Evolutionary conservation across 37 sponge, comb jelly and placozoan genomes (phyloP).

Genomic region (Dysidea cf. avara): DNA sequence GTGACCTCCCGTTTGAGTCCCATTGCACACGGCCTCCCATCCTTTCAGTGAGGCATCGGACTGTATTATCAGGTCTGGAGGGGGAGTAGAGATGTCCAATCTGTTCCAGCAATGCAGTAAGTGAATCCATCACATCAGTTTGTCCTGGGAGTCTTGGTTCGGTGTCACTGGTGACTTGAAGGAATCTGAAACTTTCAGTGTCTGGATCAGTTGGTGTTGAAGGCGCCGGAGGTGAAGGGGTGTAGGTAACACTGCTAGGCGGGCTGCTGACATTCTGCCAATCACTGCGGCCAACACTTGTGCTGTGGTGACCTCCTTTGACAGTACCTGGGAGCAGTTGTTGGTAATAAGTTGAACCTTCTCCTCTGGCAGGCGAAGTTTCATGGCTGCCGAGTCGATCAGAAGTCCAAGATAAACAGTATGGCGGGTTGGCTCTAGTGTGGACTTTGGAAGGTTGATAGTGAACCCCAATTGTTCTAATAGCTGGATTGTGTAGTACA

Average conservation of each 20-base stretch:
- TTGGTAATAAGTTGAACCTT: background rate
- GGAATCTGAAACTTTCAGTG: background rate
- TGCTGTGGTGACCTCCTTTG: background rate
- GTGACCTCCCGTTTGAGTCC: conserved; percentile 20
- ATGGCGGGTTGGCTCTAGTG: background rate
- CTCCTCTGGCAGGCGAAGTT: conserved; percentile 3
- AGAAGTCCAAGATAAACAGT: conserved; percentile 14
- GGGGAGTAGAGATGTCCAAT: background rate
- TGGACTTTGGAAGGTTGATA: background rate
- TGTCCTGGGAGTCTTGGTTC: background rate
- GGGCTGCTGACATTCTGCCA: background rate
- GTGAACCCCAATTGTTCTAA: background rate
- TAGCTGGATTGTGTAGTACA: background rate
- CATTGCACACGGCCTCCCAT: conserved; percentile 39
- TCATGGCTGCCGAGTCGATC: conserved; percentile 8
- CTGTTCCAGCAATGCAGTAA: background rate
- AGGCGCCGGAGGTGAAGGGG: conserved; percentile 29
- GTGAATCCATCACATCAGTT: conserved; percentile 17
- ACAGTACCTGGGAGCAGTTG: background rate
- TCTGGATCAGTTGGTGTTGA: background rate
- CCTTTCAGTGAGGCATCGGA: conserved; percentile 33
- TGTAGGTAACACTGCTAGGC: conserved; percentile 16
- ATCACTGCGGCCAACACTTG: conserved; percentile 14
- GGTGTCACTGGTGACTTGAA: background rate
- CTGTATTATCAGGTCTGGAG: conserved; percentile 4